Evolutionary conservation across 2,113 vertebrate species (phyloP).

Genomic region (Psammodynastes pulverulentus): DNA sequence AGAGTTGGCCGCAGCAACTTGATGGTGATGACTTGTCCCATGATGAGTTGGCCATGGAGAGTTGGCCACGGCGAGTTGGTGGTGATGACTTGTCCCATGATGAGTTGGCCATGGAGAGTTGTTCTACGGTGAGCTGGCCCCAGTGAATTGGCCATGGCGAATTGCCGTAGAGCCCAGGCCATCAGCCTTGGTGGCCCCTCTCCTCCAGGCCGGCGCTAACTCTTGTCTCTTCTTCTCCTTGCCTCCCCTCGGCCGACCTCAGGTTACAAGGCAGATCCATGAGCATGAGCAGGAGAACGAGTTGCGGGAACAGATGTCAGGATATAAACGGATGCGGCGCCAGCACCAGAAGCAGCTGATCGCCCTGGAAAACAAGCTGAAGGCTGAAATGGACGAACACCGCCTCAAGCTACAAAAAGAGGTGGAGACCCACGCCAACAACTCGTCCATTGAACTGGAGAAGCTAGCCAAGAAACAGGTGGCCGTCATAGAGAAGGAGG

Average conservation of each 20-base stretch:
- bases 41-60: no score
- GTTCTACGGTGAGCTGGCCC: no score
- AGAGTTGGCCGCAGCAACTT: no score
- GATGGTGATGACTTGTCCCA: no score
- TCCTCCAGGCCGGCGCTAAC: neutral
- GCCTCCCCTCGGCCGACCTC: slow-evolving; percentile 5
- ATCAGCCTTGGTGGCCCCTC: neutral
- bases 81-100: no score
- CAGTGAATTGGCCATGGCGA: no score
- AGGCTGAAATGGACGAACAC: slow-evolving; percentile 99
- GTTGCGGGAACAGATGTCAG: slow-evolving; percentile 99
- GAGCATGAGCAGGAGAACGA: slow-evolving; percentile 99
- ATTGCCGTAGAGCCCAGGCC: neutral
- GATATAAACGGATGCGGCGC: slow-evolving; percentile 99
- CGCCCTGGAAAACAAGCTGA: slow-evolving; percentile 98
- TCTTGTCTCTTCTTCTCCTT: neutral
- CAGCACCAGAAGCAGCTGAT: slow-evolving; percentile 99
- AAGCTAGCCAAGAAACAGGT: slow-evolving; percentile 97
- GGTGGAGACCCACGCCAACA: slow-evolving; percentile 98
- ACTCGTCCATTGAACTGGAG: slow-evolving; percentile 98
- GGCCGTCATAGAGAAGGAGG: slow-evolving; percentile 95
- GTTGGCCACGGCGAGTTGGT: no score
- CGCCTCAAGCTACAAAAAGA: slow-evolving; percentile 98
- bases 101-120: no score
- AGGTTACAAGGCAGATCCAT: slow-evolving; percentile 99